Percentiles rank a stretch among this genome's conserved stretches.
phyloP scores from a whole-genome alignment of 1,140 invertebrate genomes.

The Lepidurus packardi region DNA sequence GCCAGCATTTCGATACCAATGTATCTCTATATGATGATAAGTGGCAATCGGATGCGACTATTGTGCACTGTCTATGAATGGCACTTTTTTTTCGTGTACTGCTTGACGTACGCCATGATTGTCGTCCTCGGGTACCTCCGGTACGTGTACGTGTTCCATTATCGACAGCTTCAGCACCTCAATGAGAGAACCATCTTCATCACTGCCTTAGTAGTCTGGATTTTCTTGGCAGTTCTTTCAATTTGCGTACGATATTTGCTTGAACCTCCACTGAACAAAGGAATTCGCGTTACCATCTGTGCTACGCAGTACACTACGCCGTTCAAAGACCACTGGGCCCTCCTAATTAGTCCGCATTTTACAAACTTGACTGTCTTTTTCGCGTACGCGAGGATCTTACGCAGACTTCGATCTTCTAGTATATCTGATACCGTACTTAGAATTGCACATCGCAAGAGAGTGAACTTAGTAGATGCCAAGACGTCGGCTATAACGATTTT shows the following conservation, averaged over 20 bases:
- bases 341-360: neutral
- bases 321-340: neutral
- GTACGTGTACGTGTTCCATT: neutral
- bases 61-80: neutral
- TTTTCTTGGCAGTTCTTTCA: neutral
- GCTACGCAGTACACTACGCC: neutral
- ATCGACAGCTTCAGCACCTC: neutral
- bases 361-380: neutral
- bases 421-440: neutral
- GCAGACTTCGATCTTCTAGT: neutral
- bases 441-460: neutral
- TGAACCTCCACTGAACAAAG: neutral
- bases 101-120: neutral
- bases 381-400: neutral
- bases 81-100: neutral
- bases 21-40: neutral
- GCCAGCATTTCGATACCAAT: neutral
- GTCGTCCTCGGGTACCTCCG: neutral
- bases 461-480: neutral
- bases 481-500: neutral
- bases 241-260: neutral
- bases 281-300: neutral
- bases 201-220: neutral
- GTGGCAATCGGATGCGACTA: neutral
- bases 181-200: neutral